phyloP scores from a whole-genome alignment of 53 echinoderm and acorn worm species.

The Paracentrotus lividus region DNA sequence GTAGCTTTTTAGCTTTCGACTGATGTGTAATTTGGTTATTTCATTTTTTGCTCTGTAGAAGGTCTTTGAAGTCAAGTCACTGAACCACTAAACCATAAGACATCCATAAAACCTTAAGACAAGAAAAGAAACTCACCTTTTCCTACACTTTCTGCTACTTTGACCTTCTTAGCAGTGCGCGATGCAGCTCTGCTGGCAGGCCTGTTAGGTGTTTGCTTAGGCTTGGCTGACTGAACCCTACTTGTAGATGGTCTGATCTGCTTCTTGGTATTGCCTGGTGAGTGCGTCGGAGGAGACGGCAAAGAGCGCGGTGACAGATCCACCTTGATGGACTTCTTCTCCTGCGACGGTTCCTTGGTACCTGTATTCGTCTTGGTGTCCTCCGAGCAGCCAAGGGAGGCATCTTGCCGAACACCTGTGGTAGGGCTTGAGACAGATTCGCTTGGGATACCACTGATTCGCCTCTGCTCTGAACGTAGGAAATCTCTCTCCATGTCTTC shows the following conservation, averaged over 20 bases:
- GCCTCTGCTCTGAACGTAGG: constrained; percentile 37
- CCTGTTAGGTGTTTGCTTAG: constrained; percentile 26
- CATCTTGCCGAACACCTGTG: neutral
- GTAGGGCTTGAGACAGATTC: neutral
- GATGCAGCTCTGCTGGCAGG: constrained; percentile 14
- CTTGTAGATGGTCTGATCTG: neutral
- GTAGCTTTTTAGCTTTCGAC: no score
- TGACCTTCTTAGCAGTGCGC: constrained; percentile 31
- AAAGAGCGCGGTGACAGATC: constrained; percentile 4
- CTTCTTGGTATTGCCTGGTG: constrained; percentile 39
- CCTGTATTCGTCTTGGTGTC: neutral
- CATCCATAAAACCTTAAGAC: no score
- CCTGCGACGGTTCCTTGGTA: no score
- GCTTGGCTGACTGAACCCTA: constrained; percentile 52
- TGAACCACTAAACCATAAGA: no score
- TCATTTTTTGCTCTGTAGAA: no score
- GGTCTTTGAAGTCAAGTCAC: no score
- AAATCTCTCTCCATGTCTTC: constrained; percentile 52
- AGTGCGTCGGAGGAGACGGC: constrained; percentile 51
- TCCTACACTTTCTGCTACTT: constrained; percentile 29
- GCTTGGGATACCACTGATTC: constrained; percentile 28
- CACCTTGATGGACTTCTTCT: neutral
- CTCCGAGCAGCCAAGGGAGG: neutral
- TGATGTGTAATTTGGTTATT: no score
- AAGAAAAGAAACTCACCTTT: constrained; percentile 22